Conservation (phyloP, 2,888 invertebrate genomes). For the Belgica antarctica region DNA sequence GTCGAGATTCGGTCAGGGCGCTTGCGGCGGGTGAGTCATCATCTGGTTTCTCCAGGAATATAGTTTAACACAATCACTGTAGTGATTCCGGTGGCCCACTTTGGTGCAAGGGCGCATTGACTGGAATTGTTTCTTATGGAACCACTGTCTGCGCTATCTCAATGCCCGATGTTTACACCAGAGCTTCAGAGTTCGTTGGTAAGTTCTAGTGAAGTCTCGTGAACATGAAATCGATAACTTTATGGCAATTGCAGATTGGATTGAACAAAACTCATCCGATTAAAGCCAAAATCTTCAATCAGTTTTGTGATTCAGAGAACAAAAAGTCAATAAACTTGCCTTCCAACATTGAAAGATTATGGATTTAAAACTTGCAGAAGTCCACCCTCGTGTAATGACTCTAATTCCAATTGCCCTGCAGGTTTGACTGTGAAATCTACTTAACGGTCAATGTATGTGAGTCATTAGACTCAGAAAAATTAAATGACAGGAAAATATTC, state of each 20-base stretch:
- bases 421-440: too few species aligned
- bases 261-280: neutral
- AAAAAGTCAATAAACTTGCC: neutral
- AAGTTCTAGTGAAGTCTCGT: conserved; percentile 3
- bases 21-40: conserved; percentile 48
- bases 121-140: conserved; percentile 53
- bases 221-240: neutral
- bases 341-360: too few species aligned
- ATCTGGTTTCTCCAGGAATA: neutral
- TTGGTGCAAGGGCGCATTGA: conserved; percentile 48
- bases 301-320: too few species aligned
- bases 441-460: too few species aligned
- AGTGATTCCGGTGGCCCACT: conserved; percentile 54
- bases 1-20: conserved; percentile 47
- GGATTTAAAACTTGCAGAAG: neutral
- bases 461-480: too few species aligned
- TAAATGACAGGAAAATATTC: too few species aligned
- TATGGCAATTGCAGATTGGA: neutral
- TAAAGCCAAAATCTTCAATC: too few species aligned
- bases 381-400: neutral
- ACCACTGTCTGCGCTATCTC: conserved; percentile 46
- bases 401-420: conserved; percentile 31
- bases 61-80: neutral
- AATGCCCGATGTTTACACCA: conserved; percentile 52
- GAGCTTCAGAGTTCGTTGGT: conserved; percentile 23